Percentiles rank a stretch among this genome's conserved stretches.
phyloP scores from a whole-genome alignment of 2,797 vertebrate species.

The Chloroceryle inda region DNA sequence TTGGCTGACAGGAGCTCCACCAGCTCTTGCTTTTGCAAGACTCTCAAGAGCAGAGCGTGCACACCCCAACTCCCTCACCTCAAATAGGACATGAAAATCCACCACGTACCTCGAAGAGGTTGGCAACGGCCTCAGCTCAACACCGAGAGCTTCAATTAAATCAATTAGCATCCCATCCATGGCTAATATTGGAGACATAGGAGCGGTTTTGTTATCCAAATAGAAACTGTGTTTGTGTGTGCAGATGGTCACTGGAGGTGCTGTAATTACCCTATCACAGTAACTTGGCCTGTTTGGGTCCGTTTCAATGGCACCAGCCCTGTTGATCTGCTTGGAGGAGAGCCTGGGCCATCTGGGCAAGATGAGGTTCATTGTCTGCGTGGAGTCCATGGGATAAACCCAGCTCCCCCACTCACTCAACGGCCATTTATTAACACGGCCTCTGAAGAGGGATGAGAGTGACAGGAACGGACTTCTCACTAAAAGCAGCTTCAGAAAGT shows the following conservation, averaged over 20 bases:
- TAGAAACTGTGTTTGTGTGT: slow-evolving; percentile 24
- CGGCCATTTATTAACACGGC: background rate
- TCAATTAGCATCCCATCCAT: slow-evolving; percentile 46
- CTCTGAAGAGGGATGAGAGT: background rate
- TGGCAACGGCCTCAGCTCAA: background rate
- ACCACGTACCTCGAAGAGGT: background rate
- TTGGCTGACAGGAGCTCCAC: background rate
- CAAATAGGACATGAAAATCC: background rate
- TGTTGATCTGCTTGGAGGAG: background rate
- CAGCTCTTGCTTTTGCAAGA: background rate
- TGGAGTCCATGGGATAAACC: background rate
- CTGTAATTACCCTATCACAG: slow-evolving; percentile 29
- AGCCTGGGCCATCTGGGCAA: background rate
- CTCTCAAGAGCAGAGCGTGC: rapidly evolving
- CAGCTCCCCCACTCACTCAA: background rate
- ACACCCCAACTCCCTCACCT: background rate
- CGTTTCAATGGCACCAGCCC: slow-evolving; percentile 42
- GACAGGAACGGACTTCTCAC: background rate
- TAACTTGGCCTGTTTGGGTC: background rate
- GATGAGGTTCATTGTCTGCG: background rate
- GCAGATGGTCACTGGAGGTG: slow-evolving; percentile 68
- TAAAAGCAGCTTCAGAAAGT: background rate
- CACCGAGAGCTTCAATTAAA: slow-evolving; percentile 33
- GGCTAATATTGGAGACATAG: slow-evolving; percentile 32
- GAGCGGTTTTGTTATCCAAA: slow-evolving; percentile 47